phyloP scores from a whole-genome alignment of 2,888 invertebrate species.

The Euproctis similis region DNA sequence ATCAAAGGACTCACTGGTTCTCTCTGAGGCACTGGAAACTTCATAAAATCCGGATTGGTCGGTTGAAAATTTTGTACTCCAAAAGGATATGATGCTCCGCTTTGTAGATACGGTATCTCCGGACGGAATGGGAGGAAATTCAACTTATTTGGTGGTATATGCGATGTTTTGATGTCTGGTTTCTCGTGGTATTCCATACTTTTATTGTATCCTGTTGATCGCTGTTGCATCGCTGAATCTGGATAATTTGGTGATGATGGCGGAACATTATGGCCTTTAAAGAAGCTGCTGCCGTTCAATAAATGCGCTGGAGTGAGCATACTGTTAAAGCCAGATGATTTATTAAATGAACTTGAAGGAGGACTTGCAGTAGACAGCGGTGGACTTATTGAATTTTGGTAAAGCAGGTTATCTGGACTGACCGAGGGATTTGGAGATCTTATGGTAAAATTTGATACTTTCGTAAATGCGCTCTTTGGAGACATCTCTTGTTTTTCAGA shows the following conservation, averaged over 20 bases:
- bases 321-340: constrained; percentile 53
- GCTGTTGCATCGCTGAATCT: constrained; percentile 48
- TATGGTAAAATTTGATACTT: constrained; percentile 77
- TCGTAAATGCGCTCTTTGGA: constrained; percentile 89
- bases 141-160: constrained; percentile 68
- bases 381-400: constrained; percentile 87
- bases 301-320: constrained; percentile 62
- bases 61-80: constrained; percentile 69
- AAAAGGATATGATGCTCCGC: constrained; percentile 62
- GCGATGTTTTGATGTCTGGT: constrained; percentile 41
- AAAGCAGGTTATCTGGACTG: constrained; percentile 85
- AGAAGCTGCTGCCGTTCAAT: constrained; percentile 69
- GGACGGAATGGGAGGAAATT: constrained; percentile 76
- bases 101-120: constrained; percentile 70
- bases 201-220: constrained; percentile 43
- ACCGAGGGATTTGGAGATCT: constrained; percentile 82
- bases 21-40: constrained; percentile 60
- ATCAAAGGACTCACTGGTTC: constrained; percentile 73
- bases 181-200: constrained; percentile 54
- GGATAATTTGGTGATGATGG: constrained; percentile 69
- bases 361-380: constrained; percentile 77
- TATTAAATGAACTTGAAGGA: constrained; percentile 58
- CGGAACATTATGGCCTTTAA: constrained; percentile 68
- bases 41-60: constrained; percentile 61
- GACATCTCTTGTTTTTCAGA: constrained; percentile 68